Base-by-base conservation (phyloP, 2,797 vertebrate species). In the Anas bernieri region DNA sequence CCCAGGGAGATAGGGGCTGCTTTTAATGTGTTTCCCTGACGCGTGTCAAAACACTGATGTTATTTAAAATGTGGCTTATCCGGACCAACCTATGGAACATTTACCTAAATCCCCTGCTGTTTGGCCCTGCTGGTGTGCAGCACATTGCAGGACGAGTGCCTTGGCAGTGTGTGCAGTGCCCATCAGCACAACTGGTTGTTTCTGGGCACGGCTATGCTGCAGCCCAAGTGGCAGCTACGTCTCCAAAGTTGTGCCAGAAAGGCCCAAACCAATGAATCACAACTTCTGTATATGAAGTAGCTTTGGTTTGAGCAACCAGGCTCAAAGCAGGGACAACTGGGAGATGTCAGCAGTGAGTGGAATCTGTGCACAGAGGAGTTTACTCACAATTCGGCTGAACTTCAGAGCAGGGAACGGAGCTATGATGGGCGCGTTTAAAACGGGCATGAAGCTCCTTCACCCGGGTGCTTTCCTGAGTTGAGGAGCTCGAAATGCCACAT, bases 21-120 rank as follows among this genome's bases (percentile, higher is more conserved):
- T 90, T 96, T 94, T 95, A 86, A 95, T 70, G 78, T 22, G 63
- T 86, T 73, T 95, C 94, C 91, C 91, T 86, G n/a, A 78, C 86
- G 72, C 76, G 70, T 88, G 86, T 94, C 90, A 78, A 45, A 70
- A 72, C 72, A 56, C 86, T 80, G 66, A 81, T 46, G 68, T 83
- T 88, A 55, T 68, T 95, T 85, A 85, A 93, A 90, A 86, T 22
- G 26, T 61, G 50, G 61, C 75, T 86, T 82, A 55, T 87, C 72
- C 73, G 16, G 56, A 92, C 61, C 43, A 58, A n/a, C 77, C 81
- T 63, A 15, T 8, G 20, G 75, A 75, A 64, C 75, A 66, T 37
- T 39, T 81, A 68, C 79, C 17, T 1, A 61, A 85, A 63, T 83
- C 75, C 62, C 84, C 63, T 41, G 6, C 67, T 26, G 70, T 59